Conservation (phyloP, 2,888 invertebrate genomes). For the Eilema sororculum region DNA sequence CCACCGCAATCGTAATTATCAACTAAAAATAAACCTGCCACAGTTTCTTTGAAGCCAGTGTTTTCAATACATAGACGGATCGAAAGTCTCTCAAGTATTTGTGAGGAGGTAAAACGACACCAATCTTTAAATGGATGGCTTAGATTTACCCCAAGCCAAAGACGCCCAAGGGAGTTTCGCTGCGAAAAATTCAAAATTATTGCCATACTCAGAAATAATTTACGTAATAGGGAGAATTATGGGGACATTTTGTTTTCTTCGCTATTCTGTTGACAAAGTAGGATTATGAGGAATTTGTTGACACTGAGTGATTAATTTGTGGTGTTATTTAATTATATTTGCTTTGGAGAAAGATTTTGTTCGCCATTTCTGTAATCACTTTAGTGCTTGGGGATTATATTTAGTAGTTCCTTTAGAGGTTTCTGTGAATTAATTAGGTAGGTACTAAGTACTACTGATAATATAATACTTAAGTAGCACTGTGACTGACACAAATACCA, state of each 20-base stretch:
- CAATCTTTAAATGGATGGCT: conserved; percentile 63
- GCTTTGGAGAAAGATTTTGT: not conserved
- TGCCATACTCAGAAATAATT: conserved; percentile 12
- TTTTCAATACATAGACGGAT: not conserved
- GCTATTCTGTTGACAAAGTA: not conserved
- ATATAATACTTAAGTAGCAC: no score
- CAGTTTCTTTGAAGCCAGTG: conserved; percentile 12
- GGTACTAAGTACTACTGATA: not conserved
- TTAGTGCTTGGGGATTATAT: not conserved
- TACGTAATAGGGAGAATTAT: conserved; percentile 7
- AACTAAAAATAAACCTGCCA: not conserved
- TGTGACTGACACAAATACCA: no score
- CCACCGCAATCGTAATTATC: not conserved
- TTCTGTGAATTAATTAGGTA: not conserved
- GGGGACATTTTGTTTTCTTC: conserved; percentile 9
- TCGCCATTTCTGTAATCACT: not conserved
- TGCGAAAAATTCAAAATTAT: conserved; percentile 15
- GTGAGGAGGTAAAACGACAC: conserved; percentile 24
- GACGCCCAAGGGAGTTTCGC: conserved; percentile 13
- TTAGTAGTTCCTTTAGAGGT: not conserved
- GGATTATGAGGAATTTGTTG: not conserved
- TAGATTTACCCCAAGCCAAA: conserved; percentile 31
- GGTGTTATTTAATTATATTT: not conserved
- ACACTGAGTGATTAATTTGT: conserved; percentile 7
- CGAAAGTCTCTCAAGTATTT: conserved; percentile 13